phyloP scores from a whole-genome alignment of 2,113 vertebrate species.

The Chitala chitala region DNA sequence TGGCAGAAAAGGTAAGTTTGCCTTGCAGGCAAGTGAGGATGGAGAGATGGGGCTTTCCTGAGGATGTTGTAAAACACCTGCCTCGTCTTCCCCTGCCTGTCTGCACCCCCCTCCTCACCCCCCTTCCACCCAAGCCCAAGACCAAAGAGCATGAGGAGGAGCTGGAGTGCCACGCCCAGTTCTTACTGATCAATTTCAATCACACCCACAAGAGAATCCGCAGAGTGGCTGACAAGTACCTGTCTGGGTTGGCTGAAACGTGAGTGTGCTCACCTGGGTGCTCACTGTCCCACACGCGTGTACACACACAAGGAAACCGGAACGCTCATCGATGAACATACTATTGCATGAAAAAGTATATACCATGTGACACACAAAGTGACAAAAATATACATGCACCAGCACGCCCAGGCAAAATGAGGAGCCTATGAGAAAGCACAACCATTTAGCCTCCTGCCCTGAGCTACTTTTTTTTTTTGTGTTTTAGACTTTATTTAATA shows the following conservation, averaged over 20 bases:
- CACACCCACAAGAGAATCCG: slow-evolving; percentile 95
- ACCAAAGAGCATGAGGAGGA: slow-evolving; percentile 94
- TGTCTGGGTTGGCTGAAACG: slow-evolving; percentile 92
- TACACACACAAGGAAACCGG: not conserved
- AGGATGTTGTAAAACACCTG: not conserved
- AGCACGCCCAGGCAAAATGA: too few species aligned
- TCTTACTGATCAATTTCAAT: slow-evolving; percentile 91
- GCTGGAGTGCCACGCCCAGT: slow-evolving; percentile 88
- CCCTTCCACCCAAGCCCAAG: slow-evolving; percentile 70
- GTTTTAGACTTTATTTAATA: too few species aligned
- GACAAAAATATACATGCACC: too few species aligned
- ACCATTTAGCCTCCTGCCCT: too few species aligned
- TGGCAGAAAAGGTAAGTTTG: slow-evolving; percentile 91
- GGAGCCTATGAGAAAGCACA: too few species aligned
- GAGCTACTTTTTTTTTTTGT: too few species aligned
- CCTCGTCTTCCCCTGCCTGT: slow-evolving; percentile 17
- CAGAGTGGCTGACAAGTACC: slow-evolving; percentile 92
- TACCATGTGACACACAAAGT: too few species aligned
- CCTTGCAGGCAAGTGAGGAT: not conserved
- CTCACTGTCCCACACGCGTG: not conserved
- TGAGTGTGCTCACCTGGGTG: slow-evolving; percentile 50
- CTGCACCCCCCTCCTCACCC: slow-evolving; percentile 12
- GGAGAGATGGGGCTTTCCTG: not conserved
- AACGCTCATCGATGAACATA: not conserved
- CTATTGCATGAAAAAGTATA: too few species aligned